phyloP scores from a whole-genome alignment of 2,888 invertebrate genomes.

The Pollenia labialis region DNA sequence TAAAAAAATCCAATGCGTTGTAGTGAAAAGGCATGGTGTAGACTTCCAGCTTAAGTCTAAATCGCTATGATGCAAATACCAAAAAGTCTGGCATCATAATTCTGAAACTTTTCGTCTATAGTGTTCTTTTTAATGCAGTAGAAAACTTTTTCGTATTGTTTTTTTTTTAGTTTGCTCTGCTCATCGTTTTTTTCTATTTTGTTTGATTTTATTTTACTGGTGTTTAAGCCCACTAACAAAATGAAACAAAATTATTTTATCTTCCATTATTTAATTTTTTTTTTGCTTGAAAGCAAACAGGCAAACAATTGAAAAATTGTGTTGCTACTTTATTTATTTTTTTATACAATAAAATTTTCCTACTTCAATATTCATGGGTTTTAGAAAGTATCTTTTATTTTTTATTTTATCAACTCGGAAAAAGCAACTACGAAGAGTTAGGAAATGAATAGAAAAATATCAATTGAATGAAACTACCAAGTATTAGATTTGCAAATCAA shows the following conservation, averaged over 20 bases:
- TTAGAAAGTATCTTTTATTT: neutral
- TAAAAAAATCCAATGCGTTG: no score
- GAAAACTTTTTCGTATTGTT: conserved; percentile 50
- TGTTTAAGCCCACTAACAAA: conserved; percentile 56
- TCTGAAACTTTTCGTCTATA: conserved; percentile 16
- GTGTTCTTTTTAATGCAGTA: conserved; percentile 27
- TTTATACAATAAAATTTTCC: conserved; percentile 1
- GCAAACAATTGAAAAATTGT: conserved; percentile 48
- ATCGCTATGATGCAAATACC: neutral
- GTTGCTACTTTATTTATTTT: conserved; percentile 28
- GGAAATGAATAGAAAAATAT: conserved; percentile 8
- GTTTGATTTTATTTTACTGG: conserved; percentile 57
- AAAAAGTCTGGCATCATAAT: conserved; percentile 27
- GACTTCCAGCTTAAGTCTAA: no score
- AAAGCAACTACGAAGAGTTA: neutral
- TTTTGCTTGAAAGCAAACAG: conserved; percentile 6
- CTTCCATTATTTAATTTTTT: conserved; percentile 43
- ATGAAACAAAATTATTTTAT: conserved; percentile 48
- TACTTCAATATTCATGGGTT: conserved; percentile 20
- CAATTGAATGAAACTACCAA: conserved; percentile 8
- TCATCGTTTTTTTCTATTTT: conserved; percentile 13
- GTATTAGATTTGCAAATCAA: conserved; percentile 26
- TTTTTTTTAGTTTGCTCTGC: conserved; percentile 34
- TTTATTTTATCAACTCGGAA: neutral
- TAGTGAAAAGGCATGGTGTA: no score